Conservation (phyloP, 2,797 vertebrate species). For the Oophaga sylvatica region DNA sequence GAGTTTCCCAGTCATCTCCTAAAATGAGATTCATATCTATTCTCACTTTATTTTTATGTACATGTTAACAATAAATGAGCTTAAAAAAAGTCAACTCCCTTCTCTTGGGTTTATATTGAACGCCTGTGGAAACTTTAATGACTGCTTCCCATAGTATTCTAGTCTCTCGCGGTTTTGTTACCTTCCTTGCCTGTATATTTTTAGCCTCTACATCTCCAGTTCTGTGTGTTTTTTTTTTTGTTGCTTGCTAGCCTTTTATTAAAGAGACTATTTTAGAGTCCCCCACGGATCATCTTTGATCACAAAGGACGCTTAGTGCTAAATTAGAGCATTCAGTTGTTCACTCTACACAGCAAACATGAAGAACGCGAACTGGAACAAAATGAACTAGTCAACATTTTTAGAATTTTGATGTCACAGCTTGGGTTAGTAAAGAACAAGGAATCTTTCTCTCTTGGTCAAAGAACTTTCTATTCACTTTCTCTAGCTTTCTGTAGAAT, state of each 20-base stretch:
- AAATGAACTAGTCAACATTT: not conserved
- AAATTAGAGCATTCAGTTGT: slow-evolving; percentile 25
- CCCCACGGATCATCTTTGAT: slow-evolving; percentile 34
- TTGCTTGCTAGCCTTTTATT: slow-evolving; percentile 44
- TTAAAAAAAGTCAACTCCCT: slow-evolving; percentile 53
- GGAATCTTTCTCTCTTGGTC: not conserved
- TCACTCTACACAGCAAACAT: slow-evolving; percentile 16
- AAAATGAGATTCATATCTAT: not conserved
- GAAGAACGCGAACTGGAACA: not conserved
- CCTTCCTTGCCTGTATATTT: slow-evolving; percentile 63
- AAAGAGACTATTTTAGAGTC: slow-evolving; percentile 42
- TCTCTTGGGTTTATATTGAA: slow-evolving; percentile 57
- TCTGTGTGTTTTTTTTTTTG: slow-evolving; percentile 55
- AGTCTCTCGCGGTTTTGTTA: slow-evolving; percentile 63
- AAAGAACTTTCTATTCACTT: not conserved
- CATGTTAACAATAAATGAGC: slow-evolving; percentile 15
- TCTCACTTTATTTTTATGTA: not conserved
- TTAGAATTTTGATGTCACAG: not conserved
- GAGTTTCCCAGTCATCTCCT: not conserved
- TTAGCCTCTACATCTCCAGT: slow-evolving; percentile 32
- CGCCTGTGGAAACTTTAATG: slow-evolving; percentile 62
- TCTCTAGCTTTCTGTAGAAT: not conserved
- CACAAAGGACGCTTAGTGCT: slow-evolving; percentile 17
- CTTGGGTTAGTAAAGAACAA: not conserved
- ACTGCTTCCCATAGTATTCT: slow-evolving; percentile 62